A percentile compares a stretch with the other conserved stretches of the same genome.
Conservation (phyloP, 2,113 vertebrate genomes). For the Bambusicola thoracicus region DNA sequence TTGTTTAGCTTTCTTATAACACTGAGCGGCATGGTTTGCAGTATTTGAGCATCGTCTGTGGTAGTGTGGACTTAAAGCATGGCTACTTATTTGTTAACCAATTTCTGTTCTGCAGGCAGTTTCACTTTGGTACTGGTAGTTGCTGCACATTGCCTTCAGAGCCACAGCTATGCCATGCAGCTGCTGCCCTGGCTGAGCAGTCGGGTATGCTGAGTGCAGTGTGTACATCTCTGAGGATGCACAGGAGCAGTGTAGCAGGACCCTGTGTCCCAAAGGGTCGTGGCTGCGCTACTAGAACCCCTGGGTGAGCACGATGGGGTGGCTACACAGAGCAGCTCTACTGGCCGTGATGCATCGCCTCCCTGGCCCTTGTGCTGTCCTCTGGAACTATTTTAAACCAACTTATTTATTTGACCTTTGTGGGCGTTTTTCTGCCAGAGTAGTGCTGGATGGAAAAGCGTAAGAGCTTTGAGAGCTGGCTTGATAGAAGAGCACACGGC, state of each 20-base stretch:
- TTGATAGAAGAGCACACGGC: rapidly evolving
- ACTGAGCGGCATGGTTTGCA: neutral
- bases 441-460: neutral
- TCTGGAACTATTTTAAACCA: neutral
- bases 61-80: neutral
- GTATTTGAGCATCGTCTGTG: neutral
- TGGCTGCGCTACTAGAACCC: neutral
- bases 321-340: neutral
- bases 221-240: neutral
- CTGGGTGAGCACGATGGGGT: neutral
- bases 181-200: rapidly evolving
- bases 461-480: neutral
- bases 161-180: neutral
- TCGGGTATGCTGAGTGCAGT: neutral
- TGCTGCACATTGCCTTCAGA: neutral
- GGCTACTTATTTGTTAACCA: neutral
- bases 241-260: neutral
- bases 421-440: neutral
- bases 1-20: neutral
- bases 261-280: neutral
- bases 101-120: neutral
- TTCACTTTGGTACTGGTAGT: neutral
- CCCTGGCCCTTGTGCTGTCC: neutral
- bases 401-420: neutral
- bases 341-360: neutral